Evolutionary conservation across 1,140 invertebrate genomes (phyloP).

Genomic region (Mercenaria mercenaria): DNA sequence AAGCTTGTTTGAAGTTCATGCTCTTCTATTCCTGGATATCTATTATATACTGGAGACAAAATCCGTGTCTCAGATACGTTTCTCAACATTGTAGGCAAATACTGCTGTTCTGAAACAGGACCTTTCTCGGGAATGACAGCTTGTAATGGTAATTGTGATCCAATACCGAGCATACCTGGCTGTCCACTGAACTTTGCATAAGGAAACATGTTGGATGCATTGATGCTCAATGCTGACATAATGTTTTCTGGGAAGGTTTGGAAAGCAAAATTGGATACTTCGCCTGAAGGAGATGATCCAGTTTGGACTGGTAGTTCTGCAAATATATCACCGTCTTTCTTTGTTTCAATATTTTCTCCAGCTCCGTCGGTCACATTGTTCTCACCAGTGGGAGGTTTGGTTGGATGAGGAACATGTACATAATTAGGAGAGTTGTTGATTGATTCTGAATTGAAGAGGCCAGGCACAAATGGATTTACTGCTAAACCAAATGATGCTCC

Average conservation of each 20-base stretch:
- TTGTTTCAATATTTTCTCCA: neutral
- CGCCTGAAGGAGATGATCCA: neutral
- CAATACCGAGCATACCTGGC: slow-evolving; percentile 30
- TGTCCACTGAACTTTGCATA: neutral
- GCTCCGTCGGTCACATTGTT: neutral
- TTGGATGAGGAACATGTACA: neutral
- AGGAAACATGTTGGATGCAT: slow-evolving; percentile 8
- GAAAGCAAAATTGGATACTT: neutral
- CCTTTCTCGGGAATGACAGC: neutral
- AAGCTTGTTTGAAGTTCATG: neutral
- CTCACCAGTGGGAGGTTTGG: too few species aligned
- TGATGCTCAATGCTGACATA: neutral
- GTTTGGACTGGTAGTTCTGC: neutral
- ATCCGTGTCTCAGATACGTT: slow-evolving; percentile 9
- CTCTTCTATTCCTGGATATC: neutral
- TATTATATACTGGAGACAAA: neutral
- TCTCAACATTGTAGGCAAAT: neutral
- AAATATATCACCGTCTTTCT: neutral
- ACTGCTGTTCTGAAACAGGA: neutral
- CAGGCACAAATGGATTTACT: neutral
- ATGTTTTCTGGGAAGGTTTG: slow-evolving; percentile 11
- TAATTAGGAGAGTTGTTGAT: slow-evolving; percentile 20
- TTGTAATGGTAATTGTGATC: neutral
- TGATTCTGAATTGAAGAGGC: neutral
- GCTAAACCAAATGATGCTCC: neutral